These are phyloP conservation scores for Theonella swinhoei DNA, from an alignment of 37 sponge, comb jelly and placozoan genomes.

Conservation along the genomic window DNA sequence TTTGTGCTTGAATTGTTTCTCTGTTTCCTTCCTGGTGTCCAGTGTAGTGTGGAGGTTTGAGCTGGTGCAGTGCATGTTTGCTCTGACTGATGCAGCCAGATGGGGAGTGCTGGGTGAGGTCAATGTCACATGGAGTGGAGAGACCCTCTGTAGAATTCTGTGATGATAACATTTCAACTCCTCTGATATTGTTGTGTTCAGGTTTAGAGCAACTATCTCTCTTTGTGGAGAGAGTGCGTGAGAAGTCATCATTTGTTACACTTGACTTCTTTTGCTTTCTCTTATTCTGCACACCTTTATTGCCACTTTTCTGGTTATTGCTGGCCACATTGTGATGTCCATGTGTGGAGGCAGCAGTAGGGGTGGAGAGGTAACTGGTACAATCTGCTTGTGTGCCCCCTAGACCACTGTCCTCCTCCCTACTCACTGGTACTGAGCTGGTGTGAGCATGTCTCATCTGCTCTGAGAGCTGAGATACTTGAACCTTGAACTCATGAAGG, in stretches of 20 bases:
- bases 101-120: slow-evolving; percentile 10
- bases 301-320: background rate
- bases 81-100: background rate
- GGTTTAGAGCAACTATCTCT: background rate
- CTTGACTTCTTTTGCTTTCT: background rate
- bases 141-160: background rate
- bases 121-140: slow-evolving; percentile 1
- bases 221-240: background rate
- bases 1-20: background rate
- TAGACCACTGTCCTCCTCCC: background rate
- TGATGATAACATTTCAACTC: background rate
- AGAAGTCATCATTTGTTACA: background rate
- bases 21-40: background rate
- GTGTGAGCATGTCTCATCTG: background rate
- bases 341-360: background rate
- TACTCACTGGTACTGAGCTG: background rate
- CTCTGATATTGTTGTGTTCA: too few species aligned
- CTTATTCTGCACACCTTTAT: background rate
- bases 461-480: background rate
- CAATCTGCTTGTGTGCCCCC: background rate
- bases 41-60: background rate
- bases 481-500: background rate
- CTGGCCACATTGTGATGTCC: background rate
- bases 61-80: background rate
- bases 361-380: background rate